These are phyloP conservation scores for Lobophora halterata DNA, from an alignment of 2,888 invertebrate species.

Conservation along the genomic window DNA sequence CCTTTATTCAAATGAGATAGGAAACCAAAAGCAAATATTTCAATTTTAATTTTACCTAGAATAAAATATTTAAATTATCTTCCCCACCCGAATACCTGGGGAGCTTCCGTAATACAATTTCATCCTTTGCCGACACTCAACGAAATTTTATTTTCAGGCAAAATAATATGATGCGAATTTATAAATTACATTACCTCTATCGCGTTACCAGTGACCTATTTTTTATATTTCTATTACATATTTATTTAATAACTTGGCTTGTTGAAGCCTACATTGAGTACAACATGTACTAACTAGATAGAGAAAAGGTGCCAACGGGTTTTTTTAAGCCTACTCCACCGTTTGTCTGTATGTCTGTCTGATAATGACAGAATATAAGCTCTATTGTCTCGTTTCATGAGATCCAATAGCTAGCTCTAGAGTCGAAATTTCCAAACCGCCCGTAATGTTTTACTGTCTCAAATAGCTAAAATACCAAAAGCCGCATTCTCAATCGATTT, in stretches of 20 bases:
- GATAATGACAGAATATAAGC: no score
- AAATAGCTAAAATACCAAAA: conserved; percentile 5
- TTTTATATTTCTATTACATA: no score
- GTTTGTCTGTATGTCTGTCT: no score
- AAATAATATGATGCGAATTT: conserved; percentile 26
- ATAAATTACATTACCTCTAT: conserved; percentile 25
- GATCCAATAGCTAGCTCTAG: no score
- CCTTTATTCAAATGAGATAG: conserved; percentile 31
- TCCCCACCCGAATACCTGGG: conserved; percentile 36
- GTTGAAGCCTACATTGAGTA: no score
- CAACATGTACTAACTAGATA: no score
- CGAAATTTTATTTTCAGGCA: conserved; percentile 33
- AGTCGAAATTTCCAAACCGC: no score
- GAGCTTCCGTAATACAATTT: conserved; percentile 46
- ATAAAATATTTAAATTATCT: conserved; percentile 49
- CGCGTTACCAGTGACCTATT: conserved; percentile 13
- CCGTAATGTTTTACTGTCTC: no score
- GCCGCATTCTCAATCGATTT: conserved; percentile 5
- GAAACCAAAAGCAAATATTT: conserved; percentile 37
- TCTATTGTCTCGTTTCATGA: no score
- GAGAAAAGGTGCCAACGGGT: no score
- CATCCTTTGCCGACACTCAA: conserved; percentile 42
- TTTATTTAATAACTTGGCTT: no score
- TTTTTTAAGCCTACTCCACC: no score
- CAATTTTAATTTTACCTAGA: conserved; percentile 46